Base-by-base conservation (phyloP, 2,113 vertebrate genomes). In the Shinisaurus crocodilurus region DNA sequence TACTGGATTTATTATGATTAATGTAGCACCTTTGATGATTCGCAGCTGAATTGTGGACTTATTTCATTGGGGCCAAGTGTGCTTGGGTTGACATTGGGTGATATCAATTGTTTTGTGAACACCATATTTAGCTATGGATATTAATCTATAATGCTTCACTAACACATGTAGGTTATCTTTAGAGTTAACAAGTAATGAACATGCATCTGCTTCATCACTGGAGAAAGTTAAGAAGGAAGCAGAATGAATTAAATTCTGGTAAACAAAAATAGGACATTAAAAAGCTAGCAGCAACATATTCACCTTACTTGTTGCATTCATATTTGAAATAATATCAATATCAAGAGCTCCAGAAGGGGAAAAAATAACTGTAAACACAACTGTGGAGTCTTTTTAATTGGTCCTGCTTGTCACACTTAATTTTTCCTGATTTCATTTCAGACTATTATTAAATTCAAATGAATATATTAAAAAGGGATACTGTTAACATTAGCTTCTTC, bases 371-470 rank as follows among this genome's bases (percentile, higher is more conserved):
- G 85, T 88, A 89, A 89, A 92, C 86, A 93, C 74, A 65, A 92
- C 94, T 88, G 89, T 91, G 29, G 77, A 95, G 43, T 87, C 88
- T 95, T 95, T 94, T 85, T 95, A 96, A 95, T 57, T 96, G 85
- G 86, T 83, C 67, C 63, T 94, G 82, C 65, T 86, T 88, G 95
- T 95, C 91, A 95, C 82, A 95, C 27, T 92, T 94, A 93, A 94
- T 96, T 96, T 94, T 85, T 91, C 91, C 92, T 93, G 92, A 96
- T 96, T 96, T 95, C 94, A 94, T 96, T 96, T 95, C 95, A 85
- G 94, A 95, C 88, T 94, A 95, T 91, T 92, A 95, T 95, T 96
- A 95, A 94, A 96, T 92, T 95, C 92, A 96, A 96, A 95, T 95
- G 94, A 96, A 94, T 91, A 92, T 93, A 94, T 85, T 95, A 95